Percentiles rank a stretch among this genome's conserved stretches.
These are phyloP conservation scores for Trididemnum clinides DNA, from an alignment of 23 tunicate species.

Conservation along the genomic window DNA sequence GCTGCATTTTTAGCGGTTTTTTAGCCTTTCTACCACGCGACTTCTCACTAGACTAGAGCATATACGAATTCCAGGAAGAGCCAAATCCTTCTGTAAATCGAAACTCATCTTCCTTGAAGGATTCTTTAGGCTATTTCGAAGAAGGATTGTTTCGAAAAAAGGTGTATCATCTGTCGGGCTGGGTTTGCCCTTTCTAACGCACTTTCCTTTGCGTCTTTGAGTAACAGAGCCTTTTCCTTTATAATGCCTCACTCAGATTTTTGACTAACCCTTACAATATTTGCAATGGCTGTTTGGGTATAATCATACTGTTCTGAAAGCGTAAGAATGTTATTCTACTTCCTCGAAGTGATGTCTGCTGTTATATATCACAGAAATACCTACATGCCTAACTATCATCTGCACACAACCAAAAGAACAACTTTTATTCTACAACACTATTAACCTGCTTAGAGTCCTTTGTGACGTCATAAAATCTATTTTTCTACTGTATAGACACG, in stretches of 20 bases:
- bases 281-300: background rate
- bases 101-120: background rate
- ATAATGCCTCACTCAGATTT: background rate
- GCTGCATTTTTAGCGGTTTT: too few relatives aligned
- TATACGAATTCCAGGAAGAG: background rate
- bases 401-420: background rate
- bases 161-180: background rate
- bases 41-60: background rate
- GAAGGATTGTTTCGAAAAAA: too few relatives aligned
- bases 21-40: too few relatives aligned
- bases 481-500: background rate
- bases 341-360: background rate
- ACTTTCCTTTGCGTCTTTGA: background rate
- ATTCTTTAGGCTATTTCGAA: too few relatives aligned
- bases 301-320: background rate
- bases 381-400: too few relatives aligned
- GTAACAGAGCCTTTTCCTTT: background rate
- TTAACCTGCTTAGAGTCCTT: background rate
- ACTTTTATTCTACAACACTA: background rate
- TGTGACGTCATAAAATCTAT: conserved; percentile 1
- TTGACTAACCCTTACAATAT: background rate
- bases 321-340: background rate
- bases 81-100: background rate
- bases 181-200: background rate
- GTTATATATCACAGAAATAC: background rate